Evolutionary conservation across 1,140 invertebrate genomes (phyloP).

Genomic region (Diachasmimorpha longicaudata): DNA sequence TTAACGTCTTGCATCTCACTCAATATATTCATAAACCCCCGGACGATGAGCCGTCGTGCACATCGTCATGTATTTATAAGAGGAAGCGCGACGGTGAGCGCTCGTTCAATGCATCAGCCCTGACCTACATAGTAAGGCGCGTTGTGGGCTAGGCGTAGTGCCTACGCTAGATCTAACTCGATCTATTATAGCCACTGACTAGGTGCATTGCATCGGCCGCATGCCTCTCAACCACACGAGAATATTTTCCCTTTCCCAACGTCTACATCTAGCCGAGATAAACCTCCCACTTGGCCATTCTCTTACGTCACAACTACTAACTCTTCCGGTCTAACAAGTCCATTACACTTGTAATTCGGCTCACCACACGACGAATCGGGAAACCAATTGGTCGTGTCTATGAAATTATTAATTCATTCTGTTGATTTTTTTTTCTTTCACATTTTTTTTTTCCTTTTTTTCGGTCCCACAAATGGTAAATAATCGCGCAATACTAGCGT

Average conservation of each 20-base stretch:
- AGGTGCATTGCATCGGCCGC: slow-evolving; percentile 38
- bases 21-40: background rate
- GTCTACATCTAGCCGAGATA: background rate
- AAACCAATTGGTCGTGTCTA: background rate
- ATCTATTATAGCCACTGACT: slow-evolving; percentile 56
- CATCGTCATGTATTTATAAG: slow-evolving; percentile 17
- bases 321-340: background rate
- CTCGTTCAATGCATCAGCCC: slow-evolving; percentile 61
- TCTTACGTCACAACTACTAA: background rate
- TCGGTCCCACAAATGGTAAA: background rate
- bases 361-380: too few species aligned
- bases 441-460: background rate
- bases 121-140: slow-evolving; percentile 63
- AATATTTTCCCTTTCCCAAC: background rate
- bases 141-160: slow-evolving; percentile 55
- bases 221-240: slow-evolving; percentile 29
- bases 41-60: background rate
- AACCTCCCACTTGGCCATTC: background rate
- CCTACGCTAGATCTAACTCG: slow-evolving; percentile 49
- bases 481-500: slow-evolving; percentile 17
- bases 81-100: slow-evolving; percentile 30
- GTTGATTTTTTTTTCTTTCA: background rate
- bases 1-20: too few species aligned
- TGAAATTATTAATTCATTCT: background rate
- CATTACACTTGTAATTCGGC: background rate